These are phyloP conservation scores for Drosophila koepferae DNA, from an alignment of 2,888 invertebrate genomes.

Conservation along the genomic window DNA sequence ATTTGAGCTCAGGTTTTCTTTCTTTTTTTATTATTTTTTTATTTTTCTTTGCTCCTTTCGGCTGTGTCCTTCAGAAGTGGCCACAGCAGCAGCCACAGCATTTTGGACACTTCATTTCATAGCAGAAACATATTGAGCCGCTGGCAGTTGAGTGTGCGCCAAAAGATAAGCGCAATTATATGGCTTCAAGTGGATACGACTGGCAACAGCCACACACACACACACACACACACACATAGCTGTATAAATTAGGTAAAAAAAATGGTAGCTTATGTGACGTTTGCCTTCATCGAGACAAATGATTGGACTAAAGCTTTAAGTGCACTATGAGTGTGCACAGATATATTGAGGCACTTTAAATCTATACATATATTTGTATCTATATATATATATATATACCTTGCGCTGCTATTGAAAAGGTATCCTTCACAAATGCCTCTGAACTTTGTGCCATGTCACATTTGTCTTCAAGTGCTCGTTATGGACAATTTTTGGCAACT, in stretches of 20 bases:
- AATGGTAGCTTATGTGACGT: conserved; percentile 73
- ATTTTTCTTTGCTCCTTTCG: conserved; percentile 20
- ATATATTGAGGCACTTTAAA: conserved; percentile 56
- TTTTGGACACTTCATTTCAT: conserved; percentile 75
- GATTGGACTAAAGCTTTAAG: conserved; percentile 55
- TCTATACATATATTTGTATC: conserved; percentile 37
- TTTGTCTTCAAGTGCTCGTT: conserved; percentile 77
- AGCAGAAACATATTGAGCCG: conserved; percentile 75
- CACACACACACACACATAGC: conserved; percentile 9
- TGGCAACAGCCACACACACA: background rate
- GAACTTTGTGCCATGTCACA: conserved; percentile 69
- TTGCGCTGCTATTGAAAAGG: conserved; percentile 59
- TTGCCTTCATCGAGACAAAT: conserved; percentile 74
- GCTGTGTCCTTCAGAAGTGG: conserved; percentile 51
- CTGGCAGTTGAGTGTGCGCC: conserved; percentile 78
- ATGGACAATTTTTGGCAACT: conserved; percentile 76
- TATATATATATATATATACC: background rate
- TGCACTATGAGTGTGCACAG: conserved; percentile 44
- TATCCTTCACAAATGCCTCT: conserved; percentile 51
- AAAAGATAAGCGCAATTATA: conserved; percentile 81
- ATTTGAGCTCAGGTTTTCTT: conserved; percentile 52
- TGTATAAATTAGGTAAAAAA: conserved; percentile 73
- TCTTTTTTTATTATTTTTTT: too few species aligned
- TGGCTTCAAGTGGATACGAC: conserved; percentile 65
- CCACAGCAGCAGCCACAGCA: conserved; percentile 24